Conservation (phyloP, 2,797 vertebrate genomes). For the Vireo griseus region DNA sequence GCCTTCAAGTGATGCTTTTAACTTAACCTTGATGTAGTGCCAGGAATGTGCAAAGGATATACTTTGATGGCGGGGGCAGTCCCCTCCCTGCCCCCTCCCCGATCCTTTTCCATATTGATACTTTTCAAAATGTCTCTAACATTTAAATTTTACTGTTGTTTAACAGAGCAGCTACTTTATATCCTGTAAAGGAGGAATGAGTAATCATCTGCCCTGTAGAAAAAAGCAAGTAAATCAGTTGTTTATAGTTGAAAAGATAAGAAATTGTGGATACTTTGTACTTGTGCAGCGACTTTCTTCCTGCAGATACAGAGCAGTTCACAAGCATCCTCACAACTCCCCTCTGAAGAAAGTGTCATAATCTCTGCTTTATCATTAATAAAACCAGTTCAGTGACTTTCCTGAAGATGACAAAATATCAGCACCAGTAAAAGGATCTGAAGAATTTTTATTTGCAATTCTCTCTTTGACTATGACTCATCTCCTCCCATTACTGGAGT, state of each 20-base stretch:
- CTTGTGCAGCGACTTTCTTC: neutral
- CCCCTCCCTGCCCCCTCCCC: neutral
- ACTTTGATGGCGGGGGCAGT: constrained; percentile 53
- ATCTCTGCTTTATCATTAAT: neutral
- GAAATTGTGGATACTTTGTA: neutral
- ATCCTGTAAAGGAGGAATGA: neutral
- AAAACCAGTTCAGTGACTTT: neutral
- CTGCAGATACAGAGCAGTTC: neutral
- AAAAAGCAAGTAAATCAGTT: neutral
- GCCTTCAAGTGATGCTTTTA: constrained; percentile 71
- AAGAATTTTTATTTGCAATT: constrained; percentile 1
- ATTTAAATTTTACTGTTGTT: constrained; percentile 12
- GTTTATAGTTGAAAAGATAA: neutral
- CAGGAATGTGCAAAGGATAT: constrained; percentile 75
- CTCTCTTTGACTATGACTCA: constrained; percentile 8
- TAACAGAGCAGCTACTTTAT: neutral
- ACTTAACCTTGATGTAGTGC: constrained; percentile 84
- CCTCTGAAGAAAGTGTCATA: neutral
- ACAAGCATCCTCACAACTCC: neutral
- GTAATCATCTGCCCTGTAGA: neutral
- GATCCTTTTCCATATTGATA: neutral
- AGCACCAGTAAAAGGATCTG: neutral
- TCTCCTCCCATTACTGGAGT: neutral
- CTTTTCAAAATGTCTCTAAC: neutral
- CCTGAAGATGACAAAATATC: neutral